phyloP scores from a whole-genome alignment of 2,113 vertebrate species.

The Rhea americana region DNA sequence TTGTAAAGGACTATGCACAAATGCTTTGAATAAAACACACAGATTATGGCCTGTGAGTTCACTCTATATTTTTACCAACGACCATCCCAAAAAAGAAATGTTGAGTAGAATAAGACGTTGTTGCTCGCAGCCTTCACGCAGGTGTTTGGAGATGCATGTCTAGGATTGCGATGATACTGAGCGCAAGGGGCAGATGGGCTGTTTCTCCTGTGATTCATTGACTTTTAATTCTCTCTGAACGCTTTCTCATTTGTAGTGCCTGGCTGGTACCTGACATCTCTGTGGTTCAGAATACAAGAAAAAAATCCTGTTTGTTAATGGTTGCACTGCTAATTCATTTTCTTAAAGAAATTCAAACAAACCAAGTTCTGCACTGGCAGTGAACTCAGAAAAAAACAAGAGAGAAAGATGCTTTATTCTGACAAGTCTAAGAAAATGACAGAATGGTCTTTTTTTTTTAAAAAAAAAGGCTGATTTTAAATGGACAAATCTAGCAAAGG shows the following conservation, averaged over 20 bases:
- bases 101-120: slow-evolving; percentile 30
- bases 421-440: background rate
- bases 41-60: slow-evolving; percentile 7
- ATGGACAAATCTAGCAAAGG: too few species aligned
- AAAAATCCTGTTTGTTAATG: background rate
- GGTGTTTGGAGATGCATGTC: background rate
- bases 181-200: background rate
- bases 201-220: background rate
- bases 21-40: slow-evolving; percentile 26
- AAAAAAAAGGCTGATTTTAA: background rate
- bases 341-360: background rate
- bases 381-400: background rate
- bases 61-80: slow-evolving; percentile 42
- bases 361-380: background rate
- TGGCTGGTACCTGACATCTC: background rate
- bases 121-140: background rate
- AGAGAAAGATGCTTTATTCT: background rate
- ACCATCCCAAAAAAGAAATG: slow-evolving; percentile 12
- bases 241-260: background rate
- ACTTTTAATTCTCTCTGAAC: background rate
- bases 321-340: background rate
- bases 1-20: background rate
- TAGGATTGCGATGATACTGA: background rate
- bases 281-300: background rate
- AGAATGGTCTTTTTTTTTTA: background rate